Evolutionary conservation across 2,113 vertebrate species (phyloP).

Genomic region (Ctenodactylus gundi): DNA sequence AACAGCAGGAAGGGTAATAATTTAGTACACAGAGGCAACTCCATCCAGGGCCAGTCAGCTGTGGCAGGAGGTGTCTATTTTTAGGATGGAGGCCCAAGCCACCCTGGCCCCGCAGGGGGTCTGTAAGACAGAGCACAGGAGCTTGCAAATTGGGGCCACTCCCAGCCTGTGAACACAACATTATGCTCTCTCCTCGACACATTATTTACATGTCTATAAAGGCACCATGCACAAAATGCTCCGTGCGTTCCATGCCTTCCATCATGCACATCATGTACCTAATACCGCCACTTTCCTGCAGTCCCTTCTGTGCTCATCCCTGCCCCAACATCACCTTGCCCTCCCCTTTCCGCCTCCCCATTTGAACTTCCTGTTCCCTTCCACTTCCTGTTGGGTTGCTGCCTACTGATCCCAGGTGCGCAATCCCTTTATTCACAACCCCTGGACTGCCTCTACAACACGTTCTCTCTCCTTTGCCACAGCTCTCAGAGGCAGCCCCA

Average conservation of each 20-base stretch:
- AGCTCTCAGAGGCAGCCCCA: not conserved
- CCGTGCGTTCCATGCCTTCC: not conserved
- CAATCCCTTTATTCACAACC: not conserved
- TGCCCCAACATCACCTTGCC: not conserved
- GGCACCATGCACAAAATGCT: not conserved
- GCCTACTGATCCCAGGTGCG: not conserved
- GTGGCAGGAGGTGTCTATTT: not conserved
- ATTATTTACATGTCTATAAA: slow-evolving; percentile 22
- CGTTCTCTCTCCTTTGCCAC: not conserved
- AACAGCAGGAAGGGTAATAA: not conserved
- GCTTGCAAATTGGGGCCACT: not conserved
- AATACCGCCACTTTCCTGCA: not conserved
- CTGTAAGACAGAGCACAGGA: not conserved
- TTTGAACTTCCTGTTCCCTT: not conserved
- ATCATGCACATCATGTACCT: not conserved
- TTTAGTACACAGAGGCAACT: not conserved
- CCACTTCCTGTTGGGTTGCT: not conserved
- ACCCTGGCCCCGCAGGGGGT: not conserved
- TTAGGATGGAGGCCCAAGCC: not conserved
- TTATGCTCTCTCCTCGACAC: not conserved
- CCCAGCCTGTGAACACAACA: not conserved
- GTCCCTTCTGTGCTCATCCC: not conserved
- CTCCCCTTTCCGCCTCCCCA: not conserved
- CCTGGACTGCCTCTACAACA: not conserved
- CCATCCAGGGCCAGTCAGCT: not conserved